Percentiles rank a stretch among this genome's conserved stretches.
phyloP scores from a whole-genome alignment of 1,140 invertebrate genomes.

The Pseudomyrmex cubaensis region DNA sequence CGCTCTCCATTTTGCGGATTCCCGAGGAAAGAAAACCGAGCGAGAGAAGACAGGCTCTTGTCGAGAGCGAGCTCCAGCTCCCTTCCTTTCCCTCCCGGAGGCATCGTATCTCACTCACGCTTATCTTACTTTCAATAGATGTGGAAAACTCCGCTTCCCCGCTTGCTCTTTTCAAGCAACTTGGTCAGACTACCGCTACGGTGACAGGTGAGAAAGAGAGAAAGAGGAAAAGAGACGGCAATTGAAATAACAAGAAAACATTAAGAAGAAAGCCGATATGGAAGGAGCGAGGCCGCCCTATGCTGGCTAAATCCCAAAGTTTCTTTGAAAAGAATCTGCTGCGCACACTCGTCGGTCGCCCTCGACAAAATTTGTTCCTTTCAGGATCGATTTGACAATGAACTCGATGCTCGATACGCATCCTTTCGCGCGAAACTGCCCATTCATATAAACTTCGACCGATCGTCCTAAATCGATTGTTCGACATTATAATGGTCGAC shows the following conservation, averaged over 20 bases:
- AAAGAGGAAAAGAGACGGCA: slow-evolving; percentile 55
- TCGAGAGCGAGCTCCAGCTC: background rate
- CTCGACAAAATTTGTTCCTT: slow-evolving; percentile 67
- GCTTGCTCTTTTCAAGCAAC: slow-evolving; percentile 69
- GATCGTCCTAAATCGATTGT: background rate
- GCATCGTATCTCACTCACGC: slow-evolving; percentile 65
- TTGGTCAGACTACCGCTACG: slow-evolving; percentile 57
- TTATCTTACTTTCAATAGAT: slow-evolving; percentile 69
- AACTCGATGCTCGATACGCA: background rate
- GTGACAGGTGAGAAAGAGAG: slow-evolving; percentile 68
- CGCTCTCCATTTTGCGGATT: slow-evolving; percentile 60
- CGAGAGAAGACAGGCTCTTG: slow-evolving; percentile 21
- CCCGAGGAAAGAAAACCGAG: slow-evolving; percentile 11
- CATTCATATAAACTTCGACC: slow-evolving; percentile 8
- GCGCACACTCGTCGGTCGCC: slow-evolving; percentile 50
- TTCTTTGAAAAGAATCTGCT: slow-evolving; percentile 65
- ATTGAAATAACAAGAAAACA: slow-evolving; percentile 72
- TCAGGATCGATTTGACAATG: slow-evolving; percentile 54
- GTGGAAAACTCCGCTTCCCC: slow-evolving; percentile 52
- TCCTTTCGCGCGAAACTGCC: background rate
- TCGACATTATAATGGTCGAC: background rate
- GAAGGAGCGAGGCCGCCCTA: background rate
- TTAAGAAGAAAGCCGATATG: slow-evolving; percentile 61
- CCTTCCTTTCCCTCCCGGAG: background rate
- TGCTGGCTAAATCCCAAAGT: slow-evolving; percentile 48